Evolutionary conservation across 2,113 vertebrate genomes (phyloP), one percentile per base, ranked within the genome.

Genomic region (Rhizomys pruinosus): DNA sequence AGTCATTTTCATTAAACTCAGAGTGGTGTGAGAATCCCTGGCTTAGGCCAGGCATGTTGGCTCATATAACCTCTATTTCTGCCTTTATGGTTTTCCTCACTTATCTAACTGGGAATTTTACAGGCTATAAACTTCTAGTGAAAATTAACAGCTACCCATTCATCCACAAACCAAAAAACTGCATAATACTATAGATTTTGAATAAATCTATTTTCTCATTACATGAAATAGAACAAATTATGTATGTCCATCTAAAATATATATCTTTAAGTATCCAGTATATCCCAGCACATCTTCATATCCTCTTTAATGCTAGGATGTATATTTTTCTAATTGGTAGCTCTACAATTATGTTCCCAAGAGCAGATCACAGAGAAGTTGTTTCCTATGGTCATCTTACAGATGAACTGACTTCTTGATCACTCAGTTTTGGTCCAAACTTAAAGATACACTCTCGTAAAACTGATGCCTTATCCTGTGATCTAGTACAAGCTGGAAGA

Each of bases 331-430:
- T 78, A 87, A 39, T 37, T 78, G 19, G 5, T 94, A 94, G 32
- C 29, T 79, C 79, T 84, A 19, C 3, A 90, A 73, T 87, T 92
- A 85, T 90, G 25, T 52, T 95, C 27, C 59, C 42, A 74, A 92
- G 20, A 82, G 37, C 34, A 94, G 34, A 92, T 94, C 66, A 76
- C 42, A 92, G 63, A 93, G 17, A 84, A 92, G 29, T 81, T 85
- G 8, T 34, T 78, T 93, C 29, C 32, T 71, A 37, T 59, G 37
- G 13, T 64, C 68, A 94, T 90, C 47, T 19, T 88, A 17, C 47
- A 92, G 42, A 90, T 63, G 27, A 85, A 80, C 5, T 69, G n/a
- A 81, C 44, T 73, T 7, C 4, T 81, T 81, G 22, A 77, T 63
- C 17, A 81, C 57, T 13, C 69, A 91, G 71, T 73, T 92, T 90